Evolutionary conservation across 2,113 vertebrate genomes (phyloP), one percentile per base, ranked within the genome.

Genomic region (Caretta caretta): DNA sequence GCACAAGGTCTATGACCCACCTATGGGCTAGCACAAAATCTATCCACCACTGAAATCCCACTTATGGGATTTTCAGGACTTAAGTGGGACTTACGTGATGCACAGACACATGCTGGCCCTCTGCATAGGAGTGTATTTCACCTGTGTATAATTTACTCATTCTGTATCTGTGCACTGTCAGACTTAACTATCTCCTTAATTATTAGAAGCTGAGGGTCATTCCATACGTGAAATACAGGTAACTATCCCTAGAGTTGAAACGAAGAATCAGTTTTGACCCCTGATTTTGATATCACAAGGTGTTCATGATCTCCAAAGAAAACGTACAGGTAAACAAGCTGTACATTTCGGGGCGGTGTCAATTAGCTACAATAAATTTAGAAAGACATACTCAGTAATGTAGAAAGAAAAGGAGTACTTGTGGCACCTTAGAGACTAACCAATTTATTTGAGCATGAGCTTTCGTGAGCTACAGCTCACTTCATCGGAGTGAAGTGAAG

Each of bases 61-160:
- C 27, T 24, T 90, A 92, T 4, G 35, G 49, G 35, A 91, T 51
- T 25, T 92, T 57, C 82, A 92, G 16, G 90, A 83, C 65, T 76
- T 90, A 97, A 88, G 84, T 76, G 9, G 59, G 59, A 82, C 93
- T 97, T 95, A 56, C 84, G 80, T 78, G 80, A 79, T 57, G 38
- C 4, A 42, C 62, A 65, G 92, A 12, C 75, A 46, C 57, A 14
- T 35, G 24, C 49, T 78, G n/a, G 19, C 19, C 19, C 17, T 72
- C 65, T 84, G 31, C 78, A 84, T 22, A 86, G 31, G 35, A 62
- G 62, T 92, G 38, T 6, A 27, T 90, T 84, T 78, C 50, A 10
- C 38, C 25, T 90, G 2, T 25, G 13, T 29, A 78, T 25, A 25
- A 46, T 42, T 75, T 46, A 48, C 12, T 78, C 19, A 54, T 80